Percentiles rank a stretch among this genome's conserved stretches.
Evolutionary conservation across 2,888 invertebrate genomes (phyloP).

Genomic region (Eristalis pertinax): DNA sequence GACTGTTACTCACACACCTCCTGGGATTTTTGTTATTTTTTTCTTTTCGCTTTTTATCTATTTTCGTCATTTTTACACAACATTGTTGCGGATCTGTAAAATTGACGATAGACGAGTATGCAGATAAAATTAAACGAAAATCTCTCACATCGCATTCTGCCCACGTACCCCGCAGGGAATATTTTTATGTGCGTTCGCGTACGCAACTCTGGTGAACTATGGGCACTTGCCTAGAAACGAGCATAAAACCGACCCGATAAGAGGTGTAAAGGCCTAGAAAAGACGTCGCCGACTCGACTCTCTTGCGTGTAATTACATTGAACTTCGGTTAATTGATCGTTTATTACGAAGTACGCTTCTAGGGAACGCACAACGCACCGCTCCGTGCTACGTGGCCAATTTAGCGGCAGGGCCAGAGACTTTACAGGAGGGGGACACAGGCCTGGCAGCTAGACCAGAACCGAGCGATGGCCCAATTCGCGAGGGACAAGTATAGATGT

Average conservation of each 20-base stretch:
- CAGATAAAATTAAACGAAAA: constrained; percentile 21
- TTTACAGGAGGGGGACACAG: neutral
- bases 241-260: neutral
- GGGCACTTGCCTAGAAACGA: neutral
- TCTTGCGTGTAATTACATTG: constrained; percentile 2
- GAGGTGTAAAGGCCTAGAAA: constrained; percentile 21
- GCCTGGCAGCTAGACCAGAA: neutral
- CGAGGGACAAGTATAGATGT: neutral
- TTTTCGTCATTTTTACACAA: neutral
- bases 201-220: constrained; percentile 21
- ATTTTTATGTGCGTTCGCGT: constrained; percentile 36
- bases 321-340: constrained; percentile 24
- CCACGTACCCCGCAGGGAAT: constrained; percentile 45
- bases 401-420: neutral
- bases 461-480: neutral
- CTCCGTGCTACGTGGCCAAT: neutral
- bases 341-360: neutral
- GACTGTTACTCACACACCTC: constrained; percentile 1
- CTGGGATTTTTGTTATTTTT: neutral
- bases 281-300: neutral
- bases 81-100: constrained; percentile 25
- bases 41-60: neutral
- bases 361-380: neutral
- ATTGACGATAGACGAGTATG: constrained; percentile 4
- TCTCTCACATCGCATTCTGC: constrained; percentile 23